Evolutionary conservation across 2,797 vertebrate species (phyloP), one percentile per base, ranked within the genome.

Genomic region (Macropodus opercularis): DNA sequence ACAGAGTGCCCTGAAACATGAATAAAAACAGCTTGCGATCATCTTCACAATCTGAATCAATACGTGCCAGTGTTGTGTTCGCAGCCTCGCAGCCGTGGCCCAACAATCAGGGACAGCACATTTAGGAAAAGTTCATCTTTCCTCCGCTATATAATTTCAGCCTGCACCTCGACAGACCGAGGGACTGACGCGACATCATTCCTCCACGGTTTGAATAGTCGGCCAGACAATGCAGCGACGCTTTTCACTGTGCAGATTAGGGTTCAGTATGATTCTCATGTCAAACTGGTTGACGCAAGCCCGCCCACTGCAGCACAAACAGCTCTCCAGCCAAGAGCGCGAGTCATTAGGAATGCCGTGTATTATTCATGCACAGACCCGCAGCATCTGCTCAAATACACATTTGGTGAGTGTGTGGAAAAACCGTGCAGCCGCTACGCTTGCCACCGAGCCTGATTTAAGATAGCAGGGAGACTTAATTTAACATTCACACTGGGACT

Each of bases 361-460:
- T 69, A 81, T 90, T 87, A 87, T 88, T 89, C 76, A 88, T 83
- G 40, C 48, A 55, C 55, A 76, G 59, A 75, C 52, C 69, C 23
- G 1, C 40, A 74, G 57, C 75, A 80, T 82, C 75, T 72, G 66
- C 54, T 42, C 50, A 74, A 70, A 81, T 48, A 70, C 53, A 72
- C 60, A 47, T 79, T 72, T 8, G 39, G 57, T 49, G 54, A 63
- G 68, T 53, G 21, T 54, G 40, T 59, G 50, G 65, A 49, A 75
- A 66, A 71, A 34, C 53, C 39, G 29, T 67, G 44, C 48, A 43
- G 52, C 22, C 31, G 71, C 53, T 57, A 22, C 14, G 51, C 40
- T 63, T 79, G 78, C 70, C 79, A 61, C 59, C 53, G 41, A 63
- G 58, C 53, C 77, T 87, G 75, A 90, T 89, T 81, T 75, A 85